Conservation (phyloP, 53 echinoderm and acorn worm species). For the Luidia sarsii region DNA sequence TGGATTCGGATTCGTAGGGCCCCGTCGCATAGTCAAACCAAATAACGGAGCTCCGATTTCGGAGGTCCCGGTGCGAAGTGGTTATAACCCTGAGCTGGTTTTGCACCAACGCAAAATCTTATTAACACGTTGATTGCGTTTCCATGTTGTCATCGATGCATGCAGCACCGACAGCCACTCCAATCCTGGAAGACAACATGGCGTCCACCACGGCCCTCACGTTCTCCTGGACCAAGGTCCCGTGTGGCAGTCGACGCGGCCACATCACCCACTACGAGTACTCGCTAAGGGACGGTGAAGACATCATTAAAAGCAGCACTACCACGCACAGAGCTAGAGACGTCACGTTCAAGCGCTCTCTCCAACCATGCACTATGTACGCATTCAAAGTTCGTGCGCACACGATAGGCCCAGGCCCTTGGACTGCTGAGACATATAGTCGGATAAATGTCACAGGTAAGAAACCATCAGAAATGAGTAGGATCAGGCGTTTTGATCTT, state of each 20-base stretch:
- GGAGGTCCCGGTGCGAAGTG: too few species aligned
- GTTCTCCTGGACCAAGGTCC: slow-evolving; percentile 1
- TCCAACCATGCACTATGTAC: background rate
- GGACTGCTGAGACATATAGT: background rate
- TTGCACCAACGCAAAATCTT: too few species aligned
- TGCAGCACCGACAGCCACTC: background rate
- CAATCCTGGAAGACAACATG: background rate
- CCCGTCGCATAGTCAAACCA: too few species aligned
- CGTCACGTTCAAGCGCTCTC: background rate
- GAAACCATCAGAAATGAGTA: too few species aligned
- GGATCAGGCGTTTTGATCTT: too few species aligned
- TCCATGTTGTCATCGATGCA: too few species aligned
- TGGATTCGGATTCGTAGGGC: too few species aligned
- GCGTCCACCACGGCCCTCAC: background rate
- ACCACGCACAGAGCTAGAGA: background rate
- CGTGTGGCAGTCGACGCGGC: slow-evolving; percentile 11
- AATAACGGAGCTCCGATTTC: too few species aligned
- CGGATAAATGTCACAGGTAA: background rate
- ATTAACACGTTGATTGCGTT: too few species aligned
- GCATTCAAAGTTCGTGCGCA: slow-evolving; percentile 5
- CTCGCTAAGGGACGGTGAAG: background rate
- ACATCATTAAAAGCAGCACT: background rate
- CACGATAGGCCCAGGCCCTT: background rate
- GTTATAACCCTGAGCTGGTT: too few species aligned
- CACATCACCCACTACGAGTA: slow-evolving; percentile 20